Evolutionary conservation across 2,888 invertebrate genomes (phyloP).

Genomic region (Priocnemis perturbator): DNA sequence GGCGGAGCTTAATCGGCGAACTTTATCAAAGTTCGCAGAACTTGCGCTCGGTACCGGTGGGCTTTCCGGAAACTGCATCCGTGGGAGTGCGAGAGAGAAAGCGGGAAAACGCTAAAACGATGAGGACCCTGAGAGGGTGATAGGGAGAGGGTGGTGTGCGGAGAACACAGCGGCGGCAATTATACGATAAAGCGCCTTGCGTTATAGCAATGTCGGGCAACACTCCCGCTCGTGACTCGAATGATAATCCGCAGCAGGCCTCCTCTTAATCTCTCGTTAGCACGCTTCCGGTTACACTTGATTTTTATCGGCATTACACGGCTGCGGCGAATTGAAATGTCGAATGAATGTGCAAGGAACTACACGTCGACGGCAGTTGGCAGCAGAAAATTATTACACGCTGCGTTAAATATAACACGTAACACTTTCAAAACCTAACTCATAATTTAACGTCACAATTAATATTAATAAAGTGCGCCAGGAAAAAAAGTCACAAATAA

Average conservation of each 20-base stretch:
- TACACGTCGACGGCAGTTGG: no score
- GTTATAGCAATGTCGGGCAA: slow-evolving; percentile 36
- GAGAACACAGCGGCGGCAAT: slow-evolving; percentile 43
- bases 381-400: no score
- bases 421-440: no score
- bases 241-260: slow-evolving; percentile 36
- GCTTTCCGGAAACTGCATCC: slow-evolving; percentile 18
- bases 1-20: slow-evolving; percentile 52
- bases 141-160: slow-evolving; percentile 19
- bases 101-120: slow-evolving; percentile 9
- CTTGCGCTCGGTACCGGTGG: slow-evolving; percentile 24
- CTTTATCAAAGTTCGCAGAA: slow-evolving; percentile 53
- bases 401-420: no score
- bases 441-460: no score
- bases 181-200: slow-evolving; percentile 46
- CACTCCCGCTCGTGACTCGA: slow-evolving; percentile 45
- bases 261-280: slow-evolving; percentile 40
- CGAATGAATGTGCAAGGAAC: slow-evolving; percentile 34
- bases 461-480: no score
- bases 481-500: no score
- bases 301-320: slow-evolving; percentile 39
- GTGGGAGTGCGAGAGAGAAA: neutral
- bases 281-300: slow-evolving; percentile 48
- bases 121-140: neutral
- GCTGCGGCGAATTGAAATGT: slow-evolving; percentile 11